A percentile compares a stretch with the other conserved stretches of the same genome.
phyloP scores from a whole-genome alignment of 2,797 vertebrate species.

The Synaphobranchus kaupii region DNA sequence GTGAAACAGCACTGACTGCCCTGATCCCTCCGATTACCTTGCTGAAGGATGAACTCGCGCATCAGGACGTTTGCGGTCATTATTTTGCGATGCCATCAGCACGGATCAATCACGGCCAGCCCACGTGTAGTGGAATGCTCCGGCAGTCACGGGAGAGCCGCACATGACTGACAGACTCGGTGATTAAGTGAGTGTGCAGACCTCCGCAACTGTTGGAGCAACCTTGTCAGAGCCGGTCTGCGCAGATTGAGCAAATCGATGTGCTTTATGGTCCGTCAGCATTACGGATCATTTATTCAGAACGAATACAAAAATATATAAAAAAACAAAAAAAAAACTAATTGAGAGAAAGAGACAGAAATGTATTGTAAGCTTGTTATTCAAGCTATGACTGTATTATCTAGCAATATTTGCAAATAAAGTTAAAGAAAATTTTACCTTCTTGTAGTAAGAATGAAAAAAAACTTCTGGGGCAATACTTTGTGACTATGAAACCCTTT shows the following conservation, averaged over 20 bases:
- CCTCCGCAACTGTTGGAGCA: constrained; percentile 91
- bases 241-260: constrained; percentile 88
- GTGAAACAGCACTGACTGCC: constrained; percentile 91
- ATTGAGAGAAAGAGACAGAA: constrained; percentile 22
- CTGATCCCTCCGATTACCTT: constrained; percentile 91
- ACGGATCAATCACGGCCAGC: constrained; percentile 90
- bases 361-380: neutral
- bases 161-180: constrained; percentile 94
- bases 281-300: constrained; percentile 76
- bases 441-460: no score
- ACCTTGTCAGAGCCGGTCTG: constrained; percentile 94
- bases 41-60: constrained; percentile 93
- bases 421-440: no score
- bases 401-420: no score
- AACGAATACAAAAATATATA: constrained; percentile 67
- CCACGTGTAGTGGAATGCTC: constrained; percentile 83
- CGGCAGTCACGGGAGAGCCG: constrained; percentile 81
- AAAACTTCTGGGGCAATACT: no score
- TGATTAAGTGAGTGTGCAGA: constrained; percentile 98
- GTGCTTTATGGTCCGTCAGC: constrained; percentile 83
- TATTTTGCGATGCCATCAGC: constrained; percentile 96
- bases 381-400: no score
- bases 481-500: neutral
- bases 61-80: constrained; percentile 92
- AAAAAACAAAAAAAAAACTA: constrained; percentile 56